Conservation (phyloP, 2,113 vertebrate species). For the Pachyramphus minor region DNA sequence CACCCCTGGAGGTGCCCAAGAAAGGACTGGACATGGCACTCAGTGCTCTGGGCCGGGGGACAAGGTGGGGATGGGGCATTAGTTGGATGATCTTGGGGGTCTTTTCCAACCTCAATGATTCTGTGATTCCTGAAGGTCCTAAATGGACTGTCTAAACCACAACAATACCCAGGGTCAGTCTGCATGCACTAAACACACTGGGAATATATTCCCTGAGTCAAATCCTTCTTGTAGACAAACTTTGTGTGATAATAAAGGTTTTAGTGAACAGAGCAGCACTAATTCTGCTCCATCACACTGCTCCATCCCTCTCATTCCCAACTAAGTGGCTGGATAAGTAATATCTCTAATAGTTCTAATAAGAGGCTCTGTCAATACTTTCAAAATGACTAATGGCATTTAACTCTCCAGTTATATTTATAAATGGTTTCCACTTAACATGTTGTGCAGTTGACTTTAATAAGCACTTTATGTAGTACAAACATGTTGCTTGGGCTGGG, state of each 20-base stretch:
- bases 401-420: not conserved
- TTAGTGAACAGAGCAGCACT: not conserved
- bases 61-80: not conserved
- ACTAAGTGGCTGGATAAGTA: not conserved
- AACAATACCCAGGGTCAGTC: not conserved
- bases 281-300: not conserved
- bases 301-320: not conserved
- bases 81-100: not conserved
- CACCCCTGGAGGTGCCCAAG: not conserved
- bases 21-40: not conserved
- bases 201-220: not conserved
- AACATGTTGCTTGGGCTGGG: not conserved
- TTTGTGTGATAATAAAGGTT: not conserved
- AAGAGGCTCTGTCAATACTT: slow-evolving; percentile 11
- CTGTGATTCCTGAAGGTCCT: not conserved
- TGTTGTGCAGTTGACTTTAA: slow-evolving; percentile 1
- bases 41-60: not conserved
- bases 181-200: rapidly evolving
- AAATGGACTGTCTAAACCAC: not conserved
- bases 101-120: not conserved
- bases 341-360: not conserved
- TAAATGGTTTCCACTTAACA: slow-evolving; percentile 23
- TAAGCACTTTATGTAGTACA: not conserved
- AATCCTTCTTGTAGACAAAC: not conserved
- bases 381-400: not conserved